Base-by-base conservation (phyloP, 2,888 invertebrate species). In the Hydroisotoma schaefferi region DNA sequence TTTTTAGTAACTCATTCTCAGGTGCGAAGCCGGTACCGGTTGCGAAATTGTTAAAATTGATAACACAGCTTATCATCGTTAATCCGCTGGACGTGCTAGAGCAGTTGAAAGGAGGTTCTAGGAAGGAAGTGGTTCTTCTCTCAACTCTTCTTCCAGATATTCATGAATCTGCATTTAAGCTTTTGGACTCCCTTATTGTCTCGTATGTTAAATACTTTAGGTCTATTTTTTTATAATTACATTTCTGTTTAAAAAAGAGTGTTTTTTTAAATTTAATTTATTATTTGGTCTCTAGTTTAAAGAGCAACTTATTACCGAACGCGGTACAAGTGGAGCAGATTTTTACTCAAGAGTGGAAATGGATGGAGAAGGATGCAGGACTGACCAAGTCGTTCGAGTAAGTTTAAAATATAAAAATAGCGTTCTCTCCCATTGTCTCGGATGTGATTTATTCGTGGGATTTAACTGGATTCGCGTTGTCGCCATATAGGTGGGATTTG, bases 11-110 rank as follows among this genome's bases (percentile, higher is more conserved):
- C 33, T 59, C 65, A 8, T 68, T 71, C 55, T 63, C 67, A 18
- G 63, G 65, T 5, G 63, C 67, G 2, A 71, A 71, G 40, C 57
- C 47, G 3, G 65, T 71, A 22, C 69, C 69, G 22, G 28, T 57
- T 54, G 56, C 22, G 59, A 67, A 26, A 59, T 67, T 33, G 26
- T 69, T 23, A 58, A 61, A 29, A 12, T 65, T 4, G 48, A 68
- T 29, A 12, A 29, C 15, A 44, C 8, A 65, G 23, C 55, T 70
- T 29, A 47, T 55, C 18, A 23, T 62, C 1, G 33, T 67, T 2
- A 67, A 68, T 59, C 68, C 70, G 8, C 20, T 63, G 3, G 51
- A 27, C 38, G 18, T 61, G 8, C 23, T 62, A 28, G 60, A 26
- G 29, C 22, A 27, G 37, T 15, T 20, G 29, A 51, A 27, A 2